Conservation (phyloP, 2,888 invertebrate species). For the Drosophila longiperda region DNA sequence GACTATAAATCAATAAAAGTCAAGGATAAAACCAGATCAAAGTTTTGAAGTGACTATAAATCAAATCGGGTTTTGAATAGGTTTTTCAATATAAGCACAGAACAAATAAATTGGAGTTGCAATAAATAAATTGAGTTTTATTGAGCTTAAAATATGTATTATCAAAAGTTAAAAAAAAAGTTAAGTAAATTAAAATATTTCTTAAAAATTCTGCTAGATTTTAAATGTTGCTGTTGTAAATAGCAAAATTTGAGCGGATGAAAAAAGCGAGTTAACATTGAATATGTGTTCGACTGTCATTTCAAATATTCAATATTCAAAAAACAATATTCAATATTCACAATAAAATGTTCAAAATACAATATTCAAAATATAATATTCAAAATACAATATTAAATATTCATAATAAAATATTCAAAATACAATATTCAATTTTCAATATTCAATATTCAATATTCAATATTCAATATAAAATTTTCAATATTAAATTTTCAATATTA, state of each 20-base stretch:
- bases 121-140: no score
- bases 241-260: slow-evolving; percentile 4
- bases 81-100: no score
- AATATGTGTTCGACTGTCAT: not conserved
- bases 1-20: not conserved
- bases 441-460: not conserved
- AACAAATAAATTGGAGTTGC: no score
- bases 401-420: not conserved
- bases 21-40: not conserved
- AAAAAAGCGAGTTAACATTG: slow-evolving; percentile 5
- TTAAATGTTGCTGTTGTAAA: not conserved
- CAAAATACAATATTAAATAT: not conserved
- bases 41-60: not conserved
- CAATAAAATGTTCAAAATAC: not conserved
- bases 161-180: no score
- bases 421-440: not conserved
- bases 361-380: not conserved
- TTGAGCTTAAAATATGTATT: not conserved
- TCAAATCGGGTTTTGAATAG: not conserved
- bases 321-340: not conserved
- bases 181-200: not conserved
- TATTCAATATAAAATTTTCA: no score
- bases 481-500: not conserved
- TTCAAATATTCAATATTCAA: not conserved
- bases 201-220: not conserved